Evolutionary conservation across 2,113 vertebrate species (phyloP), one percentile per base, ranked within the genome.

Genomic region (Aegithalos caudatus): DNA sequence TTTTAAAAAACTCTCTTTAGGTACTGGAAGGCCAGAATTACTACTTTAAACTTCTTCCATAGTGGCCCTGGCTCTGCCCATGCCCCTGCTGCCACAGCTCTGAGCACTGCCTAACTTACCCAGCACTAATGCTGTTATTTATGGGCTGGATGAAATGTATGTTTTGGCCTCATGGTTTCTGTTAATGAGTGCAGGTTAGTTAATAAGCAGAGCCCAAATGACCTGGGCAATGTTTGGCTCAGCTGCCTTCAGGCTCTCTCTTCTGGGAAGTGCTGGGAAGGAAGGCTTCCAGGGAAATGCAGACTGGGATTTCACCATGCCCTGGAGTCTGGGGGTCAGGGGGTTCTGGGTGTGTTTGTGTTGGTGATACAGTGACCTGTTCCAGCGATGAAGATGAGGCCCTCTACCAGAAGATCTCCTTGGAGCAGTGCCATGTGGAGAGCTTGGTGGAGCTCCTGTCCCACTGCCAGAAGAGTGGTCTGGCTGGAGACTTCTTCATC

Each of bases 401-500:
- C 45, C 96, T 99, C 11, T 99, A 98, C 91, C 98, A 98, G 97
- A 99, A 98, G 96, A 95, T 99, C 76, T 98, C 98, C 4, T 97
- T 19, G 1, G 99, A 99, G 94, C 99, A 99, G 97, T 98, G 98
- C 98, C 97, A 48, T 29, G 61, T 99, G 57, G 98, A 99, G 94
- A 98, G 97, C 97, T 95, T 99, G 17, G 98, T 98, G 73, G 98
- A 98, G 86, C 96, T 99, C 62, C 93, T 99, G 91, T 97, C 97
- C 53, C 97, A 98, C 67, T 98, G 99, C 88, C 98, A 98, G 94
- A 97, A 98, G 81, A 98, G 95, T 4, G 98, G 98, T 50, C 96
- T 99, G 67, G 98, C 99, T 0, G 99, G 99, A 77, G 98, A 99
- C 86, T 99, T 99, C 97, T 99, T 99, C 97, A 98, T 99, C 78